These are phyloP conservation scores for Cardiocondyla obscurior DNA, from an alignment of 1,140 invertebrate genomes.

Conservation along the genomic window DNA sequence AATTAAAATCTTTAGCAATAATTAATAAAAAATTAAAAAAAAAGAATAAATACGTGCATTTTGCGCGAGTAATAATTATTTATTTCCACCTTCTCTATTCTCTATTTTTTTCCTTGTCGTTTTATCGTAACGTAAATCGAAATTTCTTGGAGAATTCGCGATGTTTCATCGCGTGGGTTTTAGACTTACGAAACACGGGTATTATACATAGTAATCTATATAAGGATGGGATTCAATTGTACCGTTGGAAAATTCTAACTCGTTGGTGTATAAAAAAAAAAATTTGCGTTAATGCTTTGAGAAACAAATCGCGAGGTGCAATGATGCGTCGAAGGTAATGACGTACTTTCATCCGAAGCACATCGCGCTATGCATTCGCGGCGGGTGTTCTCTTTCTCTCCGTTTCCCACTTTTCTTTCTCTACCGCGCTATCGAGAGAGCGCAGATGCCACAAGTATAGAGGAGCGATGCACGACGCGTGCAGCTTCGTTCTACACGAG, in stretches of 20 bases:
- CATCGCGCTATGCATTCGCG: constrained; percentile 16
- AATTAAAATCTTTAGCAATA: not conserved
- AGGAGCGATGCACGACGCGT: constrained; percentile 32
- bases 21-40: not conserved
- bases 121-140: not conserved
- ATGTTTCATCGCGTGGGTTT: not conserved
- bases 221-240: not conserved
- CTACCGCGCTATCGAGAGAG: not conserved
- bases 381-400: not conserved
- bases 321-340: constrained; percentile 45
- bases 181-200: not conserved
- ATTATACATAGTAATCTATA: not conserved
- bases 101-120: not conserved
- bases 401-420: not conserved
- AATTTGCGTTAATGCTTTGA: not conserved
- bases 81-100: not conserved
- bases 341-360: constrained; percentile 35
- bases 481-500: constrained; percentile 60
- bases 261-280: constrained; percentile 9
- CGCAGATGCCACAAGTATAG: constrained; percentile 37
- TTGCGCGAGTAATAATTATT: not conserved
- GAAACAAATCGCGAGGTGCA: constrained; percentile 25
- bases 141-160: not conserved
- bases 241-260: not conserved
- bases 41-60: not conserved